Percentiles rank a stretch among this genome's conserved stretches.
Evolutionary conservation across 2,797 vertebrate species (phyloP).

Genomic region (Lophius americanus): DNA sequence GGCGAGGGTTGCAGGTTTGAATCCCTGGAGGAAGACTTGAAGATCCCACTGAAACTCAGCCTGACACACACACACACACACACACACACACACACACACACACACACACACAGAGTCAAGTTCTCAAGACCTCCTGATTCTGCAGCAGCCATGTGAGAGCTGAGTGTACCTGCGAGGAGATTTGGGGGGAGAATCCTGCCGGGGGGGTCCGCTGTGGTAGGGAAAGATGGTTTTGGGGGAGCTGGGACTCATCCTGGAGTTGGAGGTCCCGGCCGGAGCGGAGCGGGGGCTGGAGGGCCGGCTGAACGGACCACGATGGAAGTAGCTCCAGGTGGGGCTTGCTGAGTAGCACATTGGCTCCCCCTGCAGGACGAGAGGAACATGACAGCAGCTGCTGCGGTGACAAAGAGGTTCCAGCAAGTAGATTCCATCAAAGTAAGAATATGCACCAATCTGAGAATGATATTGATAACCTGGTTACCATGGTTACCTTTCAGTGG

Average conservation of each 20-base stretch:
- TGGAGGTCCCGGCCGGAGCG: slow-evolving; percentile 81
- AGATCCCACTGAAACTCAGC: slow-evolving; percentile 94
- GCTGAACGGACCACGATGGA: slow-evolving; percentile 84
- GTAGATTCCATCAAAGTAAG: no score
- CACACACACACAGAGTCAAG: slow-evolving; percentile 9
- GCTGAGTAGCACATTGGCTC: slow-evolving; percentile 73
- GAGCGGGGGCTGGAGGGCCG: slow-evolving; percentile 88
- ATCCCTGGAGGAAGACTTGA: slow-evolving; percentile 90
- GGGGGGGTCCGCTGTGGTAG: slow-evolving; percentile 69
- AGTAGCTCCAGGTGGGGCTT: slow-evolving; percentile 88
- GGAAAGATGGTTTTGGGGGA: slow-evolving; percentile 88
- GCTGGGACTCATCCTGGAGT: slow-evolving; percentile 83
- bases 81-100: slow-evolving; percentile 27
- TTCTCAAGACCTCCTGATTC: not conserved
- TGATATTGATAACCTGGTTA: no score
- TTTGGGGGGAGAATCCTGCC: slow-evolving; percentile 87
- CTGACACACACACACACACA: slow-evolving; percentile 55
- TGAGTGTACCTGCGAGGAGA: slow-evolving; percentile 80
- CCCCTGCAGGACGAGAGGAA: slow-evolving; percentile 71
- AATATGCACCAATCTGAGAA: no score
- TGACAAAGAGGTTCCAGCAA: no score
- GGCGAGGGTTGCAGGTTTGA: slow-evolving; percentile 81
- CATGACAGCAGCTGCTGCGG: not conserved
- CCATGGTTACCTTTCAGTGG: no score
- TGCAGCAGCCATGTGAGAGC: not conserved